These are phyloP conservation scores for Sphaeramia orbicularis DNA, from an alignment of 2,797 vertebrate genomes.

Conservation along the genomic window DNA sequence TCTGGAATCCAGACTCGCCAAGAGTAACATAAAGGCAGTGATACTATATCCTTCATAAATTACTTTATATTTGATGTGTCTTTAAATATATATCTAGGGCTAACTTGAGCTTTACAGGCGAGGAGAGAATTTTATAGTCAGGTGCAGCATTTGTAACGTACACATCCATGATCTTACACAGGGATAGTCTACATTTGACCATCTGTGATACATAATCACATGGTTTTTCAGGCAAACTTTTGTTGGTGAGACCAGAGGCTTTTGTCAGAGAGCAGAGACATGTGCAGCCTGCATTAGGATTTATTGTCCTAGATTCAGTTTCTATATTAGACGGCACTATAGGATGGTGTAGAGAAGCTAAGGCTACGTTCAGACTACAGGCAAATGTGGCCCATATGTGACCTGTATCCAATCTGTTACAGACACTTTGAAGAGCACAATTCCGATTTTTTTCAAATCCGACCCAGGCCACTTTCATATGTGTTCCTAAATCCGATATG, in stretches of 20 bases:
- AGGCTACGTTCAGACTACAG: too few relatives aligned
- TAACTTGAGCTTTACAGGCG: slow-evolving; percentile 15
- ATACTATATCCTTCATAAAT: slow-evolving; percentile 44
- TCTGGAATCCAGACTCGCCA: slow-evolving; percentile 36
- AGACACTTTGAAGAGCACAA: too few relatives aligned
- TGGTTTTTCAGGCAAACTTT: slow-evolving; percentile 3
- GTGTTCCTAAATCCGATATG: too few relatives aligned
- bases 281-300: too few relatives aligned
- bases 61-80: slow-evolving; percentile 30
- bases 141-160: slow-evolving; percentile 9
- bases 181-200: slow-evolving; percentile 5
- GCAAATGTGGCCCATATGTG: too few relatives aligned
- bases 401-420: too few relatives aligned
- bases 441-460: too few relatives aligned
- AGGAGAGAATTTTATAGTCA: slow-evolving; percentile 24
- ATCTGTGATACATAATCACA: slow-evolving; percentile 10
- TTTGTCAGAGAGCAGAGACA: slow-evolving; percentile 1
- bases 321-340: neutral
- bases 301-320: neutral
- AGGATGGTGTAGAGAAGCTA: neutral
- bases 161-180: slow-evolving; percentile 13
- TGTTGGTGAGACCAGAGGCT: slow-evolving; percentile 3
- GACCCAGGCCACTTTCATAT: too few relatives aligned
- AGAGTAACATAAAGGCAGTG: slow-evolving; percentile 39
- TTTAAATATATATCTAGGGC: slow-evolving; percentile 16